Percentiles rank a stretch among this genome's conserved stretches.
Evolutionary conservation across 2,888 invertebrate genomes (phyloP).

Genomic region (Amphipoea oculea): DNA sequence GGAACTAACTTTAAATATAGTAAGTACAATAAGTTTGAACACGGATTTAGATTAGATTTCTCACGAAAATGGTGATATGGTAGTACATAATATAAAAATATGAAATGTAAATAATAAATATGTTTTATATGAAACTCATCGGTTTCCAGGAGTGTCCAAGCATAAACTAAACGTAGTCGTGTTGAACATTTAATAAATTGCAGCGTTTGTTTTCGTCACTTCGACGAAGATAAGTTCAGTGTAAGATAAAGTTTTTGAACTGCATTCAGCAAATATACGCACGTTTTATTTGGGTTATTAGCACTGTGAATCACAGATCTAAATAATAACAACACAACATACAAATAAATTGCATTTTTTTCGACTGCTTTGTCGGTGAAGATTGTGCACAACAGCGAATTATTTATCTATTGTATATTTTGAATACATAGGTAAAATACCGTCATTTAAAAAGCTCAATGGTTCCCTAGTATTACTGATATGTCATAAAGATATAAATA

Average conservation of each 20-base stretch:
- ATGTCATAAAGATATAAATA: conserved; percentile 9
- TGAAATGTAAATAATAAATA: too few species aligned
- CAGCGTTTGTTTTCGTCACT: conserved; percentile 42
- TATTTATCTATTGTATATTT: background rate
- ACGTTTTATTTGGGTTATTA: conserved; percentile 54
- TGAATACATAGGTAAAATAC: background rate
- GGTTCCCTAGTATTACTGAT: background rate
- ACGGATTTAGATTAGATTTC: conserved; percentile 25
- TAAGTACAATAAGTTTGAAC: conserved; percentile 33
- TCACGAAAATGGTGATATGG: conserved; percentile 43
- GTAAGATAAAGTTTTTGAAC: conserved; percentile 55
- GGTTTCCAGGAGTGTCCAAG: conserved; percentile 80
- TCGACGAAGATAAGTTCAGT: conserved; percentile 50
- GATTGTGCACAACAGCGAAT: background rate
- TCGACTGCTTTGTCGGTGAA: background rate
- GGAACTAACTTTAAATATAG: conserved; percentile 30
- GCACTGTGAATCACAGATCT: conserved; percentile 42
- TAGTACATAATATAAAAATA: background rate
- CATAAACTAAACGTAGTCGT: conserved; percentile 79
- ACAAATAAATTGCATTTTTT: background rate
- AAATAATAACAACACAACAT: background rate
- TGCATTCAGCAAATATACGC: conserved; percentile 38
- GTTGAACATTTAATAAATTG: conserved; percentile 75
- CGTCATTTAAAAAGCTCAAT: background rate
- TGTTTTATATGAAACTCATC: conserved; percentile 34